A percentile compares a stretch with the other conserved stretches of the same genome.
These are phyloP conservation scores for Chromobotia macracanthus DNA, from an alignment of 2,797 vertebrate genomes.

Conservation along the genomic window DNA sequence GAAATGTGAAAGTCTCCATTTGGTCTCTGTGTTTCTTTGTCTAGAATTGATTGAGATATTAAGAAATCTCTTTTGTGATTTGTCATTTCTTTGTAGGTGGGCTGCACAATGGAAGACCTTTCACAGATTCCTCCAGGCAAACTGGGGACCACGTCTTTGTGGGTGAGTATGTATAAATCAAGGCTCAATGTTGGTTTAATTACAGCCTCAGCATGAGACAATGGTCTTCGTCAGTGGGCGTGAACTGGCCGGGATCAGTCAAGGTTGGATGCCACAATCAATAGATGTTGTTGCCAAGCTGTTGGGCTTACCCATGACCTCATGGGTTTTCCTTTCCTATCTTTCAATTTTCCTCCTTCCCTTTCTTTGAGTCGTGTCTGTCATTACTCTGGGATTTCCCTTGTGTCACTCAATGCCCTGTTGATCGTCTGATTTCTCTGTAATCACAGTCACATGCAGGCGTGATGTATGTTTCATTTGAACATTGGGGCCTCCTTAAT, in stretches of 20 bases:
- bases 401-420: slow-evolving; percentile 64
- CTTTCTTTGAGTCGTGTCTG: slow-evolving; percentile 66
- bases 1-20: too few species aligned
- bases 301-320: slow-evolving; percentile 67
- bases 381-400: slow-evolving; percentile 68
- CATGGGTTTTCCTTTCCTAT: slow-evolving; percentile 63
- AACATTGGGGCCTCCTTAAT: neutral
- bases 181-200: slow-evolving; percentile 66
- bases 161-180: slow-evolving; percentile 34
- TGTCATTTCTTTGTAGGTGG: neutral
- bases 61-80: neutral
- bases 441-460: slow-evolving; percentile 74
- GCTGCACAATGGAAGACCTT: neutral
- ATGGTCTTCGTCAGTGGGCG: slow-evolving; percentile 70
- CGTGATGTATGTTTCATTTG: slow-evolving; percentile 9
- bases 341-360: slow-evolving; percentile 15
- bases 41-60: slow-evolving; percentile 1
- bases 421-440: slow-evolving; percentile 67
- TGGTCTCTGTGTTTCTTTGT: neutral
- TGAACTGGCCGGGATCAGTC: slow-evolving; percentile 66
- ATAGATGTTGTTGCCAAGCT: slow-evolving; percentile 63
- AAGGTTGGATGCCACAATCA: slow-evolving; percentile 63
- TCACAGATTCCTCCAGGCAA: neutral
- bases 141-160: slow-evolving; percentile 21
- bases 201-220: slow-evolving; percentile 65